Conservation (phyloP, 2,797 vertebrate genomes). For the Chaunax sp. region DNA sequence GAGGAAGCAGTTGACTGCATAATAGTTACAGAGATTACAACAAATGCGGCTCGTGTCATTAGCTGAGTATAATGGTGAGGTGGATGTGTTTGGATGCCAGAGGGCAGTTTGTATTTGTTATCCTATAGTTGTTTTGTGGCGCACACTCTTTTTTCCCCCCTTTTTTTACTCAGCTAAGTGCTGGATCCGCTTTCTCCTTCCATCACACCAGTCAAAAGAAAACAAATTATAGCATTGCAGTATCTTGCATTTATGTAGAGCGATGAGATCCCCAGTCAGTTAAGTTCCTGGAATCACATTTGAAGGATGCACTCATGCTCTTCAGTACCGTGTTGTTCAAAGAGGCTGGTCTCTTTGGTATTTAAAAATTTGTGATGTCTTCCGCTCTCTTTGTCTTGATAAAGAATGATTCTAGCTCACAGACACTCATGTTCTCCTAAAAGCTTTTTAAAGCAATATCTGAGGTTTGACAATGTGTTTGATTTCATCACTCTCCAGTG, state of each 20-base stretch:
- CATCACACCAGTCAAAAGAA: conserved; percentile 17
- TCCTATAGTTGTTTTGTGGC: background rate
- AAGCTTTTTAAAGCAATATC: conserved; percentile 62
- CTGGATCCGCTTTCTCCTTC: conserved; percentile 17
- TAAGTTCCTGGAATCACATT: conserved; percentile 23
- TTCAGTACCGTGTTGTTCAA: conserved; percentile 23
- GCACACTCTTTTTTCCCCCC: too few species aligned
- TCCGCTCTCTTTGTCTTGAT: conserved; percentile 49
- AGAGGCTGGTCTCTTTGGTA: conserved; percentile 35
- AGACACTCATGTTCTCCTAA: conserved; percentile 49
- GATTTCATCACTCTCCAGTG: conserved; percentile 44
- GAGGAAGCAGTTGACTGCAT: conserved; percentile 21
- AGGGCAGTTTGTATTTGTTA: conserved; percentile 21
- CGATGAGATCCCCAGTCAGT: conserved; percentile 19
- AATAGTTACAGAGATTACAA: conserved; percentile 27
- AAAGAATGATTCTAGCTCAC: conserved; percentile 35
- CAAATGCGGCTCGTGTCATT: conserved; percentile 6
- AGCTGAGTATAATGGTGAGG: conserved; percentile 5
- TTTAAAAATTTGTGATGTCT: conserved; percentile 45
- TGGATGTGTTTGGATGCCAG: conserved; percentile 27
- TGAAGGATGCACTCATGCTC: conserved; percentile 34
- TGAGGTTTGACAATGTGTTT: conserved; percentile 46
- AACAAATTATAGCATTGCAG: conserved; percentile 22
- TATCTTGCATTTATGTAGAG: conserved; percentile 22
- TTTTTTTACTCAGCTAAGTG: conserved; percentile 13